Conservation (phyloP, 1,140 invertebrate species). For the Sycophila sp. region DNA sequence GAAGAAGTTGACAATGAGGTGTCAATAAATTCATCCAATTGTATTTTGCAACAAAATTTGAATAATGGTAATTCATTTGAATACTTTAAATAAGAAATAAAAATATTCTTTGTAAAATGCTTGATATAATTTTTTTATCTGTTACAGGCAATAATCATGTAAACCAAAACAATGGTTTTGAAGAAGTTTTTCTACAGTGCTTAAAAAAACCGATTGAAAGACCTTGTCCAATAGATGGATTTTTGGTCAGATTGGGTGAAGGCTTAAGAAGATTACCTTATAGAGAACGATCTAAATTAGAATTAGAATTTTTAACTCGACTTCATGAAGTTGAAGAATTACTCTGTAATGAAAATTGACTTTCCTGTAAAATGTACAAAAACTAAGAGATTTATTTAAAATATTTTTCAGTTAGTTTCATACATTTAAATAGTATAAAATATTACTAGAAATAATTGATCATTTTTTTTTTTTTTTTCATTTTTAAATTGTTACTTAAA, state of each 20-base stretch:
- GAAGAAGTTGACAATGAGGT: neutral
- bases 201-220: conserved; percentile 6
- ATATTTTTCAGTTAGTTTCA: neutral
- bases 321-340: conserved; percentile 10
- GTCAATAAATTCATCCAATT: neutral
- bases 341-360: neutral
- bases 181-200: conserved; percentile 2
- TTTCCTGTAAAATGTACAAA: neutral
- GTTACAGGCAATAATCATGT: neutral
- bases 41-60: neutral
- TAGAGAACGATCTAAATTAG: conserved; percentile 10
- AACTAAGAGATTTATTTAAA: neutral
- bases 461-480: too few relatives aligned
- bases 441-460: too few relatives aligned
- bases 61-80: neutral
- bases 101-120: too few relatives aligned
- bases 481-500: too few relatives aligned
- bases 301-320: conserved; percentile 7
- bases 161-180: conserved; percentile 2
- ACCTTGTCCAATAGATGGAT: conserved; percentile 17
- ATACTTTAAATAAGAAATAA: neutral
- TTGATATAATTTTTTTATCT: neutral
- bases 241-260: conserved; percentile 15
- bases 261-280: conserved; percentile 16
- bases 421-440: neutral